phyloP scores from a whole-genome alignment of 2,797 vertebrate species.

The Danio aesculapii region DNA sequence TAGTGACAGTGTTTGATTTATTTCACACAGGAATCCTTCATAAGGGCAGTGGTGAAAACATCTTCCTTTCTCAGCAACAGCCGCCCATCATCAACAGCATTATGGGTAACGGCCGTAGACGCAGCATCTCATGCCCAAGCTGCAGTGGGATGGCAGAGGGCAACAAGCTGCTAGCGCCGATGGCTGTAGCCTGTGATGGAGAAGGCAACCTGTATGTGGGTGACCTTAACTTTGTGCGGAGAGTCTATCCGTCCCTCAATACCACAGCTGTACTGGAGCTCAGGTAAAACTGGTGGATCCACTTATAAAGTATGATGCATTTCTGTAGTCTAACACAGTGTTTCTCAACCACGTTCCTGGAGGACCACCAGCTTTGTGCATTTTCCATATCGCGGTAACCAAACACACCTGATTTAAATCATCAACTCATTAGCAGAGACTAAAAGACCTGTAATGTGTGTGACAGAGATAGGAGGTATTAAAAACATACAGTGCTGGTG shows the following conservation, averaged over 20 bases:
- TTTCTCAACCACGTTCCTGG: too few relatives aligned
- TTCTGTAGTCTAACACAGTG: background rate
- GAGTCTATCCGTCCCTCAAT: slow-evolving; percentile 88
- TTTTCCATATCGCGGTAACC: too few relatives aligned
- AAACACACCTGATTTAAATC: too few relatives aligned
- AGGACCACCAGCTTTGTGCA: too few relatives aligned
- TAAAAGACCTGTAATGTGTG: too few relatives aligned
- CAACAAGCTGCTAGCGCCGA: slow-evolving; percentile 89
- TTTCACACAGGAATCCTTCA: slow-evolving; percentile 83
- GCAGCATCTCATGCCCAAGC: slow-evolving; percentile 91
- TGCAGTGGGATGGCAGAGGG: slow-evolving; percentile 91
- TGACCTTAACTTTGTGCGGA: slow-evolving; percentile 89
- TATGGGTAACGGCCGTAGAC: slow-evolving; percentile 88
- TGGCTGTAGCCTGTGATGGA: slow-evolving; percentile 86
- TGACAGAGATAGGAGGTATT: too few relatives aligned
- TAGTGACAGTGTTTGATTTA: slow-evolving; percentile 26
- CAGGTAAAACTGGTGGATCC: slow-evolving; percentile 74
- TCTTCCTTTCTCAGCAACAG: slow-evolving; percentile 87
- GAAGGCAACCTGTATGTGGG: slow-evolving; percentile 89
- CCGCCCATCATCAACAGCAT: slow-evolving; percentile 89
- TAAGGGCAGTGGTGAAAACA: slow-evolving; percentile 90
- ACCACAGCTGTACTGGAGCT: slow-evolving; percentile 90
- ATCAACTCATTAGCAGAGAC: too few relatives aligned
- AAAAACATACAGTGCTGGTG: too few relatives aligned
- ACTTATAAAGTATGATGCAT: background rate